Conservation (phyloP, 2,888 invertebrate species). For the Mythimna vitellina region DNA sequence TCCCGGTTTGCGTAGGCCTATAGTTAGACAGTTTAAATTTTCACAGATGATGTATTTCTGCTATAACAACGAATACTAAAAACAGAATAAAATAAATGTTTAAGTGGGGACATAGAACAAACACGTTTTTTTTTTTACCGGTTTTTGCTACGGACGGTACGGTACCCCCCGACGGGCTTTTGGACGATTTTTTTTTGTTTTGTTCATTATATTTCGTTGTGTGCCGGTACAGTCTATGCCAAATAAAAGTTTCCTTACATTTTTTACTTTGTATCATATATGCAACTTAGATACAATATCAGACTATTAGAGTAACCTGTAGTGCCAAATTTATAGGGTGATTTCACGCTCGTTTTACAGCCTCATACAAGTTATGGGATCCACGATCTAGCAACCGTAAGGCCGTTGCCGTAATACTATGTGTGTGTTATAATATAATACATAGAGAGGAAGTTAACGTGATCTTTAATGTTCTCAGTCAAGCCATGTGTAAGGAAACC, state of each 20-base stretch:
- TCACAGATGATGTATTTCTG: no score
- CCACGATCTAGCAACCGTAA: conserved; percentile 54
- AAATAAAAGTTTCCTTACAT: background rate
- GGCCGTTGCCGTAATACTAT: conserved; percentile 39
- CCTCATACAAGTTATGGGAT: conserved; percentile 57
- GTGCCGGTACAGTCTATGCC: no score
- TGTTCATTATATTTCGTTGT: background rate
- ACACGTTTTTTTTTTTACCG: no score
- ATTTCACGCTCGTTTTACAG: conserved; percentile 44
- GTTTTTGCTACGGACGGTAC: no score
- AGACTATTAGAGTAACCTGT: background rate
- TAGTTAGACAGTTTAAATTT: no score
- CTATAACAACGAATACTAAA: no score
- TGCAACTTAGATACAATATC: background rate
- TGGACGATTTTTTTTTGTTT: background rate
- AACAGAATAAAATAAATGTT: no score
- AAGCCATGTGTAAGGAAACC: conserved; percentile 37
- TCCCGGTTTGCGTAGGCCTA: no score
- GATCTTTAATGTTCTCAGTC: conserved; percentile 55
- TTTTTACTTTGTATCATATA: background rate
- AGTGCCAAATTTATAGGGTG: background rate
- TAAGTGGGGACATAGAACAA: no score
- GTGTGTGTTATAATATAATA: conserved; percentile 51
- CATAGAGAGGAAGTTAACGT: conserved; percentile 44
- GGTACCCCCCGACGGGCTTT: background rate